These are phyloP conservation scores for Belonocnema kinseyi DNA, from an alignment of 1,140 invertebrate species.

Conservation along the genomic window DNA sequence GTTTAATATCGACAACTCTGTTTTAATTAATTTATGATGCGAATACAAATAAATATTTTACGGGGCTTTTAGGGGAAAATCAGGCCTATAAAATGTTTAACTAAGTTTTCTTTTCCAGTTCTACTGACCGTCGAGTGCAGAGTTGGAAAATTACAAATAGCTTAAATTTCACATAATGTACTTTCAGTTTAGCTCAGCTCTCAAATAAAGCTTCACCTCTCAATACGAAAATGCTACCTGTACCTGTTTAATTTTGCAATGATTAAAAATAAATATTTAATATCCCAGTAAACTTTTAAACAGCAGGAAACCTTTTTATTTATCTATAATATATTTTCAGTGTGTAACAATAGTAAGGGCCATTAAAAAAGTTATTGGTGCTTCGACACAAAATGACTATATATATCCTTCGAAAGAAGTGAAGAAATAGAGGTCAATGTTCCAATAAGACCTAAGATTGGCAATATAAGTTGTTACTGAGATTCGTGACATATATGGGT, in stretches of 20 bases:
- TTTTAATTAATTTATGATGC: background rate
- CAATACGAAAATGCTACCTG: slow-evolving; percentile 22
- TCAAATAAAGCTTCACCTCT: slow-evolving; percentile 23
- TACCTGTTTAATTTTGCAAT: slow-evolving; percentile 4
- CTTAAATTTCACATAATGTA: slow-evolving; percentile 12
- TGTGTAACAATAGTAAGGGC: background rate
- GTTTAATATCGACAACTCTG: too few relatives aligned
- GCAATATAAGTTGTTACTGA: slow-evolving; percentile 48
- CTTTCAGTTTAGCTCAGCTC: slow-evolving; percentile 24
- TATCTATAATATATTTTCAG: background rate
- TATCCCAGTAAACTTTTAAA: too few relatives aligned
- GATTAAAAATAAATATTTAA: too few relatives aligned
- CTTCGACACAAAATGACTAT: slow-evolving; percentile 1
- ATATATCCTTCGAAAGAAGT: background rate
- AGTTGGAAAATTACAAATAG: slow-evolving; percentile 8
- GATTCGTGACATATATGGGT: slow-evolving; percentile 59
- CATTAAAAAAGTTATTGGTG: background rate
- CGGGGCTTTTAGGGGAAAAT: background rate
- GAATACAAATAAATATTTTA: background rate
- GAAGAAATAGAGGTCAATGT: slow-evolving; percentile 45
- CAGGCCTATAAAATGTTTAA: background rate
- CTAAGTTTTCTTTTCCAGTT: slow-evolving; percentile 1
- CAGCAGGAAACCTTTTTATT: too few relatives aligned
- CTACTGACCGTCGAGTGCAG: background rate
- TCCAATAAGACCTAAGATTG: slow-evolving; percentile 59